phyloP scores from a whole-genome alignment of 2,797 vertebrate genomes.

The Cryptoprocta ferox region DNA sequence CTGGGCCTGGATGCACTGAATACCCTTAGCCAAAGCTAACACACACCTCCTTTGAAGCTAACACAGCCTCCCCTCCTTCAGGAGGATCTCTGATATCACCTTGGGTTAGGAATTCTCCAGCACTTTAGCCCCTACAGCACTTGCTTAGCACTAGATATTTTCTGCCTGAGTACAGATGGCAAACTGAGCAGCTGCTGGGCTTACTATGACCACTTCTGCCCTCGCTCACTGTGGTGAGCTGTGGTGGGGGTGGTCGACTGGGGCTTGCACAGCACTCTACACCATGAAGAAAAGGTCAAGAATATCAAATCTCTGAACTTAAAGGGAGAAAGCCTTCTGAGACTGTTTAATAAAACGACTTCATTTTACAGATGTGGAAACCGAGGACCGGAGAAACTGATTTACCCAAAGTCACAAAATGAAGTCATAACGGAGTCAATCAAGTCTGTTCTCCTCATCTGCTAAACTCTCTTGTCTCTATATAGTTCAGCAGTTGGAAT shows the following conservation, averaged over 20 bases:
- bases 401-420: neutral
- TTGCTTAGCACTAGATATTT: neutral
- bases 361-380: neutral
- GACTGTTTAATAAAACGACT: neutral
- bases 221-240: neutral
- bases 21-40: neutral
- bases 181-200: too few relatives aligned
- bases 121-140: neutral
- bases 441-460: neutral
- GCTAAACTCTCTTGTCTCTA: neutral
- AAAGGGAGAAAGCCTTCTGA: neutral
- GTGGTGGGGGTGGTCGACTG: rapidly evolving
- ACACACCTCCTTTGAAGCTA: neutral
- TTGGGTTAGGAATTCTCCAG: neutral
- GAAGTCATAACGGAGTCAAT: neutral
- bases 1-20: neutral
- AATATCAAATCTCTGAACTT: neutral
- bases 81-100: neutral
- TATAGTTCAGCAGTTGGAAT: neutral
- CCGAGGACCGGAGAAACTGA: neutral
- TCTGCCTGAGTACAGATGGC: neutral
- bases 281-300: neutral
- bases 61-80: neutral
- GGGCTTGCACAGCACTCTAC: neutral
- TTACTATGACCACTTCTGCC: neutral